These are phyloP conservation scores for Dromius quadrimaculatus DNA, from an alignment of 2,888 invertebrate species.

Conservation along the genomic window DNA sequence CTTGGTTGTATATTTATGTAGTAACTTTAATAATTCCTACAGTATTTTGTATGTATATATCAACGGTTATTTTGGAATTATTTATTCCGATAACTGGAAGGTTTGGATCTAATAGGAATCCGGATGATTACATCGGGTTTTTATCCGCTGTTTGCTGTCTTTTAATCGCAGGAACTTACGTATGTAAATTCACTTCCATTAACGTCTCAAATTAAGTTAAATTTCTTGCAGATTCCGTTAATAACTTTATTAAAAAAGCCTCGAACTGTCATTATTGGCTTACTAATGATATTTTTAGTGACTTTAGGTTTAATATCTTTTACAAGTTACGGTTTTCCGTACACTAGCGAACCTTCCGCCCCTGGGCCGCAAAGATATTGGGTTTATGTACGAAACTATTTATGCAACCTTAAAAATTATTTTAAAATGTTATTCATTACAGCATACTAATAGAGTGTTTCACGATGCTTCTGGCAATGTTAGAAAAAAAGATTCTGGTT, in stretches of 20 bases:
- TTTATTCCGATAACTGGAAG: conserved; percentile 67
- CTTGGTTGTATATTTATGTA: conserved; percentile 62
- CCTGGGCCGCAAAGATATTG: conserved; percentile 78
- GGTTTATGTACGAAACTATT: conserved; percentile 60
- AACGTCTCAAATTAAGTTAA: not conserved
- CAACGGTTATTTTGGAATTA: conserved; percentile 59
- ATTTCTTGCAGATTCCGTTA: conserved; percentile 59
- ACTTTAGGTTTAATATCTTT: conserved; percentile 68
- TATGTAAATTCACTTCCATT: conserved; percentile 57
- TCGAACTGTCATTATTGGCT: conserved; percentile 56
- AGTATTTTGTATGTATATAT: conserved; percentile 59
- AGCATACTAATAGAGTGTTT: conserved; percentile 56
- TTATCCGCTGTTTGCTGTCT: conserved; percentile 64
- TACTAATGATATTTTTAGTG: conserved; percentile 58
- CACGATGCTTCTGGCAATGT: conserved; percentile 59
- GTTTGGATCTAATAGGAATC: conserved; percentile 66
- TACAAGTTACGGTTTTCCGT: conserved; percentile 79
- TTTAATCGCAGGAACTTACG: conserved; percentile 64
- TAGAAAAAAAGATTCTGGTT: conserved; percentile 61
- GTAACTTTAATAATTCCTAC: conserved; percentile 59
- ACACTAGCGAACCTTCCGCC: conserved; percentile 70
- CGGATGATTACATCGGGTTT: conserved; percentile 66
- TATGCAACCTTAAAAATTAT: not conserved
- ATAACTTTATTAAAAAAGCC: conserved; percentile 59
- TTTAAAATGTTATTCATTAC: not conserved